Base-by-base conservation (phyloP, 2,888 invertebrate species). In the Helleia helle region DNA sequence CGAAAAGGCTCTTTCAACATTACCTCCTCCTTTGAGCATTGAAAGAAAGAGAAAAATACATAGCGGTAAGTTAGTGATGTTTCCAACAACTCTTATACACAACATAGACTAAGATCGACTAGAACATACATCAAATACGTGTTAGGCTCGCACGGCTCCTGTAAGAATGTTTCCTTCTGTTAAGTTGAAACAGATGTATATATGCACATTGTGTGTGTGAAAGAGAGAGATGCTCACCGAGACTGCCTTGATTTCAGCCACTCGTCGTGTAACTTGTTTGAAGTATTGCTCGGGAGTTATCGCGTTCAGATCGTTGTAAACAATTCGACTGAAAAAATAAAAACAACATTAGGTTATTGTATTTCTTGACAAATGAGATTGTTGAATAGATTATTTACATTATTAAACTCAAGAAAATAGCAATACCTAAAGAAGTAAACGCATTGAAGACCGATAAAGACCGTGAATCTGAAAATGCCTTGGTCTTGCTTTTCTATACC, bases 271-370 rank as follows among this genome's bases (percentile, higher is more conserved):
- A 49, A 97, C 95, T 75, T 96, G 94, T 74, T 96, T 96, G 72
- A 95, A 94, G 80, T 96, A 97, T 80, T 96, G 95, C 77, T 97
- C 95, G 0, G 97, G 97, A 4, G 97, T 95, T 58, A 98, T 94
- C 40, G 91, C 89, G 72, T 93, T 93, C 46, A 98, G 87, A 73
- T 97, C 97, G 64, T 90, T 93, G 85, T 94, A 97, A 17, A 94
- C 90, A 59, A 97, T 91, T 62, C 94, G 91, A 60, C 96, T 96
- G 87, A 2, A 71, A 71, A 40, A 22, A 41, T 47, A 44, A 44
- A 38, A 43, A 37, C 12, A 6, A 39, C n/a, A n/a, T n/a, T n/a
- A n/a, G n/a, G n/a, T n/a, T n/a, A n/a, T n/a, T n/a, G n/a, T n/a
- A n/a, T n/a, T n/a, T n/a, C n/a, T n/a, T n/a, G n/a, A n/a, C 11